Evolutionary conservation across 2,113 vertebrate genomes (phyloP).

Genomic region (Panurus biarmicus): DNA sequence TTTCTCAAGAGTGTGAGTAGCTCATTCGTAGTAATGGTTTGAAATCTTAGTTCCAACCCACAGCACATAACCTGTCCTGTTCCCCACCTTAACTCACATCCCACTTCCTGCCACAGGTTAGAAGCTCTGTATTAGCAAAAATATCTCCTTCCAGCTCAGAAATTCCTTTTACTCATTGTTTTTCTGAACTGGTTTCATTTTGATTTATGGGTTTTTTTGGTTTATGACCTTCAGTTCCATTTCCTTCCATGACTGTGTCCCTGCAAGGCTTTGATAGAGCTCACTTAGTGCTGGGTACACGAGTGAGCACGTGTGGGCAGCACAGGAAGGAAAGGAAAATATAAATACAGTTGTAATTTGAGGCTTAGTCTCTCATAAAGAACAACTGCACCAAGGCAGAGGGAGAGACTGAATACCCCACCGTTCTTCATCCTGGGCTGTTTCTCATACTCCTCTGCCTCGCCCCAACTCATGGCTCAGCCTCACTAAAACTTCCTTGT

Average conservation of each 20-base stretch:
- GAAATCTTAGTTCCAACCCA: neutral
- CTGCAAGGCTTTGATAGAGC: neutral
- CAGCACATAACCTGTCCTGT: neutral
- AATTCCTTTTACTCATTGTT: neutral
- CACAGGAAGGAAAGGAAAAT: neutral
- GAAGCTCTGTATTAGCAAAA: neutral
- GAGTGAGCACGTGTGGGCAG: neutral
- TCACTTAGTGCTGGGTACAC: fast-evolving
- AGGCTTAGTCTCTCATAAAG: neutral
- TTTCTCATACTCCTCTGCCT: neutral
- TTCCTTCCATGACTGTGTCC: neutral
- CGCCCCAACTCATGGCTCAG: neutral
- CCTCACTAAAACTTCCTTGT: neutral
- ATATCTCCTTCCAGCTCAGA: neutral
- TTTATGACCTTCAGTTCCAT: neutral
- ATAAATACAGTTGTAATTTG: neutral
- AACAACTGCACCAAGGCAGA: neutral
- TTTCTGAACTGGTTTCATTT: neutral
- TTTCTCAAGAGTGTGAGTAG: neutral
- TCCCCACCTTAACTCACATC: neutral
- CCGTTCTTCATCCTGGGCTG: neutral
- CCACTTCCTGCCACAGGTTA: neutral
- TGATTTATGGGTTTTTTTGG: neutral
- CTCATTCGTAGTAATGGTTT: neutral
- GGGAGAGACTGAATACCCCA: neutral